phyloP scores from a whole-genome alignment of 1,140 invertebrate genomes.

The Drosophila pallidifrons region DNA sequence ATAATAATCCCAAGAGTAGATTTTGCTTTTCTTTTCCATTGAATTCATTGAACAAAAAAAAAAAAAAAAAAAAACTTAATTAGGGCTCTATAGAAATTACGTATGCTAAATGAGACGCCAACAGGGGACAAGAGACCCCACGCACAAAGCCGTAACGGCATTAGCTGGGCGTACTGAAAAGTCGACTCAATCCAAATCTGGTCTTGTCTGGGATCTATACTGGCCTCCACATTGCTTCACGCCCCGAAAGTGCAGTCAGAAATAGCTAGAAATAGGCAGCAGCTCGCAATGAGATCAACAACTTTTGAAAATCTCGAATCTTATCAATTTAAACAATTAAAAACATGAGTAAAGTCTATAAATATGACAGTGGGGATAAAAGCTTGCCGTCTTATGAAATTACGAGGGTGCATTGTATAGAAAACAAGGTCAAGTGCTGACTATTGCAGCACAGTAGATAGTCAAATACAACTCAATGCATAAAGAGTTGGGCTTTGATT shows the following conservation, averaged over 20 bases:
- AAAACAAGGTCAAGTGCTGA: conserved; percentile 55
- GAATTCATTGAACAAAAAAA: conserved; percentile 47
- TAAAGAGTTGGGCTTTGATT: background rate
- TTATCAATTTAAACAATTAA: conserved; percentile 64
- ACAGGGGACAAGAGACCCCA: conserved; percentile 17
- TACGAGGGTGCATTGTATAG: conserved; percentile 10
- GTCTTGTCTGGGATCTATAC: background rate
- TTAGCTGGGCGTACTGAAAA: conserved; percentile 31
- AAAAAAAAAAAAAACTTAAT: conserved; percentile 72
- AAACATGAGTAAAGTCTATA: conserved; percentile 45
- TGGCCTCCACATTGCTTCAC: conserved; percentile 32
- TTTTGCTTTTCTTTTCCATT: conserved; percentile 66
- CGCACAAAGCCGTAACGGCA: conserved; percentile 35
- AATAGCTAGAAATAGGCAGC: conserved; percentile 39
- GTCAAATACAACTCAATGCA: background rate
- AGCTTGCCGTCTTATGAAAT: conserved; percentile 9
- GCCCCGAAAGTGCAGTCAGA: conserved; percentile 55
- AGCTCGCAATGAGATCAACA: conserved; percentile 16
- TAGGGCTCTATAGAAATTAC: conserved; percentile 55
- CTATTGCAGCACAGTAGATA: conserved; percentile 2
- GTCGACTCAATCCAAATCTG: conserved; percentile 36
- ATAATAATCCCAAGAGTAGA: conserved; percentile 45
- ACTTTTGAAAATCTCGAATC: conserved; percentile 45
- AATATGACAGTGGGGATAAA: conserved; percentile 26
- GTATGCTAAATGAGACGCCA: conserved; percentile 58